Base-by-base conservation (phyloP, 1,140 invertebrate species). In the Drosophila ananassae region DNA sequence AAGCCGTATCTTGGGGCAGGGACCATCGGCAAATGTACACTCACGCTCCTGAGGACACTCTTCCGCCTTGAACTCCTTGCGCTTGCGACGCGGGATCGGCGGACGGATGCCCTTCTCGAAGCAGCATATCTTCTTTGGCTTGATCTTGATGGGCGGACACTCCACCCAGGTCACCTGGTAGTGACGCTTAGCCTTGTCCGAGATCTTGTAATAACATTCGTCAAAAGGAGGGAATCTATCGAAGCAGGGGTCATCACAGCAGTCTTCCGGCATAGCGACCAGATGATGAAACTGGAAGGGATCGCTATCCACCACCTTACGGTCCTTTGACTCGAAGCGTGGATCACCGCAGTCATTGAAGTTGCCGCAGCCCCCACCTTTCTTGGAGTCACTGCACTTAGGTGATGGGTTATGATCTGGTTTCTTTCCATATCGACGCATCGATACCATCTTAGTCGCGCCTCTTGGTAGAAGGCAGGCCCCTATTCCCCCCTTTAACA, bases 131-230 rank as follows among this genome's bases (percentile, higher is more conserved):
- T 89, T 89, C 22, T 74, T 89, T 4, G 83, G 83, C 28, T 89
- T 83, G 21, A 87, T 77, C 21, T 83, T 12, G 4, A 87, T 46
- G 0, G 79, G 76, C 0, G 83, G 83, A 6, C 83, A 87, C 30
- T 87, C 83, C 25, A 73, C 77, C 83, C 83, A 87, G 30, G 84
- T 89, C 5, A 89, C 61, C 51, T 89, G 83, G 39, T 84, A 89
- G 3, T 77, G 58, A 8, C 83, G 79, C 8, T 83, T 83, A 2
- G 28, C 46, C 28, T 89, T 89, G 34, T 87, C 83, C 0, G 83
- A 77, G 8, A 79, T 74, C 10, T 67, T 9, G 34, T 89, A 89
- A 39, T 56, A 77, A 25, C 78, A 77, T 8, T 83, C 54, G 28
- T 89, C 83, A 9, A 56, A 89, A 0, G 55, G 58, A 0, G 71